Percentiles rank a stretch among this genome's conserved stretches.
These are phyloP conservation scores for Caenorhabditis sulstoni DNA, from an alignment of 2,888 invertebrate genomes.

Conservation along the genomic window DNA sequence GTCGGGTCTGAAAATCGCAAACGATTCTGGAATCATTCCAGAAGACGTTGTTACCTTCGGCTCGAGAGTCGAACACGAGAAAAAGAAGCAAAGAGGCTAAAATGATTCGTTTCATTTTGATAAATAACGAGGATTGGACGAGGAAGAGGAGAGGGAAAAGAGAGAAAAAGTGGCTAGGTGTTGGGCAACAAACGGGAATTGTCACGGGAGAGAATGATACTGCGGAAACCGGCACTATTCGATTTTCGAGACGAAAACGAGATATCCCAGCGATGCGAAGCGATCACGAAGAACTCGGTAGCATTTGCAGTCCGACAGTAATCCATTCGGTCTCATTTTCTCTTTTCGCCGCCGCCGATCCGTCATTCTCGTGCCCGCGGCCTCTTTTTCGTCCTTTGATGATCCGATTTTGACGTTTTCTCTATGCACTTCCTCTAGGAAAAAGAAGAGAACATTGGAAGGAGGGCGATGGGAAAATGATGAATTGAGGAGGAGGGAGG, in stretches of 20 bases:
- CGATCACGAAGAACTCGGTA: too few species aligned
- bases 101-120: slow-evolving; percentile 15
- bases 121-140: slow-evolving; percentile 20
- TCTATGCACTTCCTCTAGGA: not conserved
- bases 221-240: not conserved
- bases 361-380: too few species aligned
- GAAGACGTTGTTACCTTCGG: slow-evolving; percentile 8
- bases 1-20: slow-evolving; percentile 38
- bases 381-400: too few species aligned
- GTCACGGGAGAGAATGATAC: not conserved
- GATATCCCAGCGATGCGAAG: not conserved
- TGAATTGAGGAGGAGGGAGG: not conserved
- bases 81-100: slow-evolving; percentile 6
- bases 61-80: not conserved
- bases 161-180: slow-evolving; percentile 5
- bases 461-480: too few species aligned
- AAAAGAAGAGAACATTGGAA: too few species aligned
- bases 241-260: not conserved
- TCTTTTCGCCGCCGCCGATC: not conserved
- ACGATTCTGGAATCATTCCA: not conserved
- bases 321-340: too few species aligned
- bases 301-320: too few species aligned
- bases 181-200: slow-evolving; percentile 45
- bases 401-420: not conserved
- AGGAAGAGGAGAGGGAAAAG: slow-evolving; percentile 11